Conservation (phyloP, 2,888 invertebrate species). For the Pharmacophagus antenor region DNA sequence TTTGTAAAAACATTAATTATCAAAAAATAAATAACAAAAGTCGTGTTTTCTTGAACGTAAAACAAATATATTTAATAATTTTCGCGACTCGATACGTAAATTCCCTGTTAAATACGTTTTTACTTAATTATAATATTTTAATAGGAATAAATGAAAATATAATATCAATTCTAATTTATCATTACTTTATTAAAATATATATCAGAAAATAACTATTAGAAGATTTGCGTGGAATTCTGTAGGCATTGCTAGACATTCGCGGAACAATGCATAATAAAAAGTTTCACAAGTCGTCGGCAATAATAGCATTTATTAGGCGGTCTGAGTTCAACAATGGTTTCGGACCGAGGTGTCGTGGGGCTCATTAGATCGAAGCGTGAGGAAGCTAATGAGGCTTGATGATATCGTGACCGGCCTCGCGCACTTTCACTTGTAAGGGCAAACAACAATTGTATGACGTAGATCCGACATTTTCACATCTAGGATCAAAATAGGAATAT, state of each 20-base stretch:
- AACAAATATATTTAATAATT: too few relatives aligned
- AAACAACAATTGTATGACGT: slow-evolving; percentile 40
- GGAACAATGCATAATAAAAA: slow-evolving; percentile 1
- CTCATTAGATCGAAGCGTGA: slow-evolving; percentile 65
- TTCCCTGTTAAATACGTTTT: too few relatives aligned
- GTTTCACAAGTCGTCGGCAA: slow-evolving; percentile 23
- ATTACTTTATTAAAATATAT: background rate
- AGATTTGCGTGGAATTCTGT: background rate
- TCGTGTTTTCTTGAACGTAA: too few relatives aligned
- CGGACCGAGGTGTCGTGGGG: slow-evolving; percentile 52
- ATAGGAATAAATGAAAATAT: background rate
- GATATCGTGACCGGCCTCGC: slow-evolving; percentile 51
- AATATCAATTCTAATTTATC: background rate
- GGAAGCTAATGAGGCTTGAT: slow-evolving; percentile 68
- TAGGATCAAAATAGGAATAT: background rate
- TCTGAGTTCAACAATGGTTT: slow-evolving; percentile 42
- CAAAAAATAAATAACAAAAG: too few relatives aligned
- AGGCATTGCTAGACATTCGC: slow-evolving; percentile 1
- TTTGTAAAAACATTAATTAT: too few relatives aligned
- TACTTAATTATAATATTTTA: too few relatives aligned
- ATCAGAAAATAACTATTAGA: background rate
- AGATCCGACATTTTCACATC: slow-evolving; percentile 14
- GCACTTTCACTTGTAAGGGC: slow-evolving; percentile 71
- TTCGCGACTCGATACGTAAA: too few relatives aligned
- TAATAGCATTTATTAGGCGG: slow-evolving; percentile 32